Conservation (phyloP, 2,113 vertebrate genomes). For the Lophotis ruficrista region DNA sequence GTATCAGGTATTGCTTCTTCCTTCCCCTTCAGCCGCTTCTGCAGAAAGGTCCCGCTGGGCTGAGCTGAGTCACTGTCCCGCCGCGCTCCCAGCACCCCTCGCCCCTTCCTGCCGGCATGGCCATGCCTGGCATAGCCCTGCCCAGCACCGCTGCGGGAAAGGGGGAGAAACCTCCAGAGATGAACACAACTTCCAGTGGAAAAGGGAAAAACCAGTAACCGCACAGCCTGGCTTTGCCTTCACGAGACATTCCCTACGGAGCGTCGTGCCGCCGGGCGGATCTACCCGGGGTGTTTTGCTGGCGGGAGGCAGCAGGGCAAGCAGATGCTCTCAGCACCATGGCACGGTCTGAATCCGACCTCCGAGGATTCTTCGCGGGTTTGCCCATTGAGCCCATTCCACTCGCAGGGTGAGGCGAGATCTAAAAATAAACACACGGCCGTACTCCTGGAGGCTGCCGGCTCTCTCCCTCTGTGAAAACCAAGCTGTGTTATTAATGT, state of each 20-base stretch:
- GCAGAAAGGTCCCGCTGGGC: background rate
- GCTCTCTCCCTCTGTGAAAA: background rate
- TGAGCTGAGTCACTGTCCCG: conserved; percentile 12
- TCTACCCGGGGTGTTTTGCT: accelerated
- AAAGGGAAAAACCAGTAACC: background rate
- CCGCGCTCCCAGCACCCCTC: background rate
- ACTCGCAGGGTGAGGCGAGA: background rate
- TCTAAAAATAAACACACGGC: background rate
- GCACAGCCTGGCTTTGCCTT: background rate
- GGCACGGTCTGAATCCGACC: background rate
- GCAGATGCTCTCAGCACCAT: background rate
- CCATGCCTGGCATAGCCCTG: background rate
- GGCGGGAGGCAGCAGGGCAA: background rate
- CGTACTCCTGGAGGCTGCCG: background rate
- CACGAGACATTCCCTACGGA: background rate
- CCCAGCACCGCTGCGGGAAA: background rate
- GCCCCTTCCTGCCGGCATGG: accelerated
- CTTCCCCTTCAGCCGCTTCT: conserved; percentile 19
- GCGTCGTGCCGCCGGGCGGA: accelerated
- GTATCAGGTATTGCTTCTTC: conserved; percentile 5
- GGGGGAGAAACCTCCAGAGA: background rate
- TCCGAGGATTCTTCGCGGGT: accelerated
- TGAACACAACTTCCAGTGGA: accelerated
- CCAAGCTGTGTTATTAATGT: background rate
- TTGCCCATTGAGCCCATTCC: background rate